Base-by-base conservation (phyloP, 2,113 vertebrate genomes). In the Chlorodrepanis virens region DNA sequence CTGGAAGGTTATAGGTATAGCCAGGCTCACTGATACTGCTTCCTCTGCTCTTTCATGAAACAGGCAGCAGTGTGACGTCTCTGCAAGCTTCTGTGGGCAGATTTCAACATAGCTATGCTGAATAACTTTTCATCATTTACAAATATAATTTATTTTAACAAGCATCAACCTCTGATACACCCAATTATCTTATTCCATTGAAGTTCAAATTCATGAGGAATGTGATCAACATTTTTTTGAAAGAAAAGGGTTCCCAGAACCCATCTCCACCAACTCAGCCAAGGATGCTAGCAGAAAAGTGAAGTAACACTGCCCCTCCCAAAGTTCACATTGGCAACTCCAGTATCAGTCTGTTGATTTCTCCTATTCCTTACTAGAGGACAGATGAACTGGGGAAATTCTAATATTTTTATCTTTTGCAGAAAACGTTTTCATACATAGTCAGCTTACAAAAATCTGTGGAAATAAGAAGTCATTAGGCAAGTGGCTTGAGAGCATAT, bases 161-260 rank as follows among this genome's bases (percentile, higher is more conserved):
- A 35, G 24, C 10, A 22, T 15, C 42, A 61, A 8, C 7, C 24
- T 60, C 40, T 70, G 35, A 50, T 12, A 50, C 12, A 52, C 12
- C 13, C 24, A 87, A 17, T 45, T n/a, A 15, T 10, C 33, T 52
- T 31, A 40, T 15, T 75, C 12, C 17, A 29, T 1, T 0, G 3
- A 35, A 83, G 20, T 22, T 54, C 19, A 63, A 37, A 47, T 24
- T n/a, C 23, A 42, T 0, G 0, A 71, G 27, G 23, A 76, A 31
- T 2, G 11, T 3, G 14, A 69, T 27, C 19, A 42, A 2, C 18
- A 14, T 10, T 37, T n/a, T 63, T 70, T n/a, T 8, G 7, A 10
- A 28, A 33, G 33, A 15, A 61, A 21, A 35, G 13, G 2, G 5
- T 11, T 54, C 42, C 16, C 67, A 83, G 45, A 29, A 35, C 33